Conservation (phyloP, 2,888 invertebrate genomes). For the Cerastis leucographa region DNA sequence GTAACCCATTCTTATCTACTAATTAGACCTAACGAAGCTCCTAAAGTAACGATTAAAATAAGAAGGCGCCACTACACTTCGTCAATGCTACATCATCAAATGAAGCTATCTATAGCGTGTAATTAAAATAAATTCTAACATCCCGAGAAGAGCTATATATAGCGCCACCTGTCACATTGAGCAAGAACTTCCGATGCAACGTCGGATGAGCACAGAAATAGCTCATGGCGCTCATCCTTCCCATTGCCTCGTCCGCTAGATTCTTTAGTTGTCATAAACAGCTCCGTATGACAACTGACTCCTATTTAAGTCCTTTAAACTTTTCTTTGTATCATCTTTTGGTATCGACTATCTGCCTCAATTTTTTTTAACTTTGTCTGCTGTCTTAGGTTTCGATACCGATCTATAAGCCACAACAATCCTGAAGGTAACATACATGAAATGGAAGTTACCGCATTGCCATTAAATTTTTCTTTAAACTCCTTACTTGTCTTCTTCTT, state of each 20-base stretch:
- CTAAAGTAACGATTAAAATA: background rate
- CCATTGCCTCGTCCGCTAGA: slow-evolving; percentile 25
- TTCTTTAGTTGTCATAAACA: slow-evolving; percentile 32
- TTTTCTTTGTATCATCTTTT: background rate
- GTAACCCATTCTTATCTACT: background rate
- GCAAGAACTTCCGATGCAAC: slow-evolving; percentile 64
- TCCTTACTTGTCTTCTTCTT: background rate
- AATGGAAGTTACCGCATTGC: background rate
- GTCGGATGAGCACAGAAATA: slow-evolving; percentile 54
- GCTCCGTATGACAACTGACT: slow-evolving; percentile 5
- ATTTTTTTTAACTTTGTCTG: no score
- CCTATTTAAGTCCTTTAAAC: background rate
- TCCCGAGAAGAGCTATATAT: slow-evolving; percentile 45
- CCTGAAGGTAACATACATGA: background rate
- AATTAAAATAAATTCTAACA: slow-evolving; percentile 55
- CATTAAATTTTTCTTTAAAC: background rate
- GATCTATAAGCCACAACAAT: background rate
- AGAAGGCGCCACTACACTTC: background rate
- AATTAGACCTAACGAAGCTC: background rate
- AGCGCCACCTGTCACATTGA: slow-evolving; percentile 63
- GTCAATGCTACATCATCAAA: slow-evolving; percentile 34
- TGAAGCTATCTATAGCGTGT: slow-evolving; percentile 20
- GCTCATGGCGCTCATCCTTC: slow-evolving; percentile 32
- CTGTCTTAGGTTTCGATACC: no score
- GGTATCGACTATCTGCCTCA: background rate